phyloP scores from a whole-genome alignment of 1,140 invertebrate genomes.

The Platorchestia sp. region DNA sequence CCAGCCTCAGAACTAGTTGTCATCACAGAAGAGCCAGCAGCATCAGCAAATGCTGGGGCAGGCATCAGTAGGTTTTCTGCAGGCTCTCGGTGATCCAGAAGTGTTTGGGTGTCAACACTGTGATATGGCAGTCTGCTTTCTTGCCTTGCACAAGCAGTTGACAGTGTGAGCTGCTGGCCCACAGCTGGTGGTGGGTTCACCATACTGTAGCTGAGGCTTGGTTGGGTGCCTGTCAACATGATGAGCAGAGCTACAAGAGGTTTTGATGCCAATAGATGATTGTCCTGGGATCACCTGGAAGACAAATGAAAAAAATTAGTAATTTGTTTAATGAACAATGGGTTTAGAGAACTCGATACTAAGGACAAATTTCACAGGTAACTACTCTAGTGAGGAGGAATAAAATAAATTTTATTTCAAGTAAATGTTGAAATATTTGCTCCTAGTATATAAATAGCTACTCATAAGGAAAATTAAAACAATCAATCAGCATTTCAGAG shows the following conservation, averaged over 20 bases:
- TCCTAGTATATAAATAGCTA: too few relatives aligned
- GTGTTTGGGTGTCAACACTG: neutral
- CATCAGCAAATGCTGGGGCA: neutral
- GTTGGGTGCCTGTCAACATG: neutral
- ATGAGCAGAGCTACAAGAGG: neutral
- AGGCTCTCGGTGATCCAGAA: neutral
- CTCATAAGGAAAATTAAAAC: too few relatives aligned
- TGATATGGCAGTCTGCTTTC: neutral
- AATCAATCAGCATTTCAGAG: too few relatives aligned
- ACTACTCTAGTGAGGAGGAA: too few relatives aligned
- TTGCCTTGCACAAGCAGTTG: neutral
- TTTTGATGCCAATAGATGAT: neutral
- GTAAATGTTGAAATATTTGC: too few relatives aligned
- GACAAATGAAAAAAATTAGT: neutral
- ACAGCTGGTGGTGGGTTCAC: neutral
- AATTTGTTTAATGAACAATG: too few relatives aligned
- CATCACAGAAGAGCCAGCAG: neutral
- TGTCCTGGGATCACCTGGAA: neutral
- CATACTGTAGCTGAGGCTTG: neutral
- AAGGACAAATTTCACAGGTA: too few relatives aligned
- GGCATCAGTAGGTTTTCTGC: neutral
- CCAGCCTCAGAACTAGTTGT: neutral
- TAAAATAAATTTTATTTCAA: too few relatives aligned
- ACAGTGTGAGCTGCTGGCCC: neutral
- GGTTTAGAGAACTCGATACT: too few relatives aligned